Conservation (phyloP, 2,888 invertebrate genomes). For the Microlaimidae sp. region DNA sequence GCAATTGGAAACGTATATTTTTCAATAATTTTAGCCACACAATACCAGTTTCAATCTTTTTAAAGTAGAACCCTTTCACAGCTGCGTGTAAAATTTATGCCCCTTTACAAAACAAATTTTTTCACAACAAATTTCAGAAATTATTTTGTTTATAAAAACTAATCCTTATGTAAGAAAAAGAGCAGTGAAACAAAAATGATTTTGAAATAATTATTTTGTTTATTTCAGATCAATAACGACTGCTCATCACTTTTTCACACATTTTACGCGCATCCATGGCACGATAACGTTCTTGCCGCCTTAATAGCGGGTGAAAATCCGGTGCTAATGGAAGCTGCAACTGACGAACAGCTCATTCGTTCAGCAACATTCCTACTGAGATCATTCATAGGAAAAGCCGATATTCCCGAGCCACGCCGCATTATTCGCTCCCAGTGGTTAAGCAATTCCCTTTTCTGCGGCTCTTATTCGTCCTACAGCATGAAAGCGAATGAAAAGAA, state of each 20-base stretch:
- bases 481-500: not conserved
- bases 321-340: not conserved
- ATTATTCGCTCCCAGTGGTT: not conserved
- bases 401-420: no score
- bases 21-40: no score
- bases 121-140: no score
- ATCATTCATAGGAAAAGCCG: not conserved
- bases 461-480: not conserved
- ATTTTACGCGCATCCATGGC: not conserved
- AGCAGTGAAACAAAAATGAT: no score
- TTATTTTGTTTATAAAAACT: no score
- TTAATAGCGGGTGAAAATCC: not conserved
- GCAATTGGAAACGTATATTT: no score
- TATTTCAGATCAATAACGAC: no score
- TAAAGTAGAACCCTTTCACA: no score
- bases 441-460: not conserved
- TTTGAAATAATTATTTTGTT: no score
- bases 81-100: not conserved
- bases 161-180: no score
- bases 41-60: no score
- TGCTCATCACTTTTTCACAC: not conserved
- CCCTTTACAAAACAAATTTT: not conserved
- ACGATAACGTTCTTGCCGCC: not conserved
- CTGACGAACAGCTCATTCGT: not conserved
- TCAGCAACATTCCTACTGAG: not conserved